Conservation (phyloP, 1,140 invertebrate genomes). For the Diploscapter pachys region DNA sequence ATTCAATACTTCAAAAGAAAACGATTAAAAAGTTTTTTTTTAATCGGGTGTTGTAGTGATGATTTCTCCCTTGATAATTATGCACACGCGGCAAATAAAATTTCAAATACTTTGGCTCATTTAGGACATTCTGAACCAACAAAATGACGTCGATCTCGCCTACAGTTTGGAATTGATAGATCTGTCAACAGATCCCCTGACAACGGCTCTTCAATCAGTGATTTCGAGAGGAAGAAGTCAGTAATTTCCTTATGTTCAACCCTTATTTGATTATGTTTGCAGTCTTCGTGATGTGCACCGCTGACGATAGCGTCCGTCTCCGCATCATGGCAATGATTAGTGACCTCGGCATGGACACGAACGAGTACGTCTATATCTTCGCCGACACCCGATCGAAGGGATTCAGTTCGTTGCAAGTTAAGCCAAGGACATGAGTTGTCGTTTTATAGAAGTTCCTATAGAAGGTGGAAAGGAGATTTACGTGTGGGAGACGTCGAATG, state of each 20-base stretch:
- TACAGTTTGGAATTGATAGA: slow-evolving; percentile 8
- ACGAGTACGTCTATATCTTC: slow-evolving; percentile 27
- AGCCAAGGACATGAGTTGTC: not conserved
- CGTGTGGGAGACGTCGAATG: slow-evolving; percentile 14
- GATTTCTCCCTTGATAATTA: too few relatives aligned
- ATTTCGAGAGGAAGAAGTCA: slow-evolving; percentile 10
- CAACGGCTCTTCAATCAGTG: not conserved
- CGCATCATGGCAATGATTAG: not conserved
- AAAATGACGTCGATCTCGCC: not conserved
- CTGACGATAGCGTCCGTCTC: not conserved
- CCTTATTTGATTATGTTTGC: not conserved
- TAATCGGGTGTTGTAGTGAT: too few relatives aligned
- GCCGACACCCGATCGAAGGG: slow-evolving; percentile 12
- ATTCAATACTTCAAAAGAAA: too few relatives aligned
- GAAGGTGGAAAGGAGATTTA: not conserved
- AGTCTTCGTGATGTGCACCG: slow-evolving; percentile 10
- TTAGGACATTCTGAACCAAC: slow-evolving; percentile 3
- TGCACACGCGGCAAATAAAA: too few relatives aligned
- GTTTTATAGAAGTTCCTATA: slow-evolving; percentile 2
- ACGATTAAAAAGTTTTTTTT: too few relatives aligned
- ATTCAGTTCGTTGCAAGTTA: not conserved
- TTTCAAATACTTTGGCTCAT: not conserved
- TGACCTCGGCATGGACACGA: not conserved
- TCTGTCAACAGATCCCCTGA: slow-evolving; percentile 5
- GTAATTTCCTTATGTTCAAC: not conserved